A percentile compares a stretch with the other conserved stretches of the same genome.
Evolutionary conservation across 2,113 vertebrate genomes (phyloP).

Genomic region (Dolichotis patagonum): DNA sequence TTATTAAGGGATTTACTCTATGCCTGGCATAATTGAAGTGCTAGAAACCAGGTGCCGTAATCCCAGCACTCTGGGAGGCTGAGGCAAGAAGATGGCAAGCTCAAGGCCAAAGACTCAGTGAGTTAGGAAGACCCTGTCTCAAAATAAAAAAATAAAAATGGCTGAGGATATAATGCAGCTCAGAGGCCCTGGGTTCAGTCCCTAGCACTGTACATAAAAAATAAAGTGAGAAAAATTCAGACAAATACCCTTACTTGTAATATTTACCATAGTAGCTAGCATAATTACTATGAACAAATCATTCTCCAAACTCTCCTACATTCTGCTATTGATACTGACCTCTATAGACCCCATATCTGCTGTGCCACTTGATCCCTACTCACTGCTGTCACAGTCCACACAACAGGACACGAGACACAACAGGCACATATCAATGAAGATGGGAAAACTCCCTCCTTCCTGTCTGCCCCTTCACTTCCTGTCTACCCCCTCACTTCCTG

Average conservation of each 20-base stretch:
- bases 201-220: not conserved
- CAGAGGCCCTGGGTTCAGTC: not conserved
- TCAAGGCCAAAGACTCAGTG: not conserved
- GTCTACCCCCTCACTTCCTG: not conserved
- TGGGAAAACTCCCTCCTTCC: not conserved
- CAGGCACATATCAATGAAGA: not conserved
- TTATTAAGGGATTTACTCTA: not conserved
- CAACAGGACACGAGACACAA: rapidly evolving
- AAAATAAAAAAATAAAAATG: not conserved
- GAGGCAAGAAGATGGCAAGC: not conserved
- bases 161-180: not conserved
- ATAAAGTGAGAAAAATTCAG: not conserved
- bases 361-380: not conserved
- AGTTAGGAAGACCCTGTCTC: not conserved
- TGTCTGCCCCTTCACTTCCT: not conserved
- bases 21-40: not conserved
- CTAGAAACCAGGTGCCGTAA: not conserved
- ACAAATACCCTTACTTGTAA: not conserved
- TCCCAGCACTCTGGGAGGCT: not conserved
- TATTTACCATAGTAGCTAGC: not conserved
- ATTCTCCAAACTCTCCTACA: not conserved
- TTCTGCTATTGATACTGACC: not conserved
- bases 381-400: too few species aligned
- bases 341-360: not conserved
- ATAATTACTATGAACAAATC: not conserved